phyloP scores from a whole-genome alignment of 37 sponge, comb jelly and placozoan species.

The Ianthella basta region DNA sequence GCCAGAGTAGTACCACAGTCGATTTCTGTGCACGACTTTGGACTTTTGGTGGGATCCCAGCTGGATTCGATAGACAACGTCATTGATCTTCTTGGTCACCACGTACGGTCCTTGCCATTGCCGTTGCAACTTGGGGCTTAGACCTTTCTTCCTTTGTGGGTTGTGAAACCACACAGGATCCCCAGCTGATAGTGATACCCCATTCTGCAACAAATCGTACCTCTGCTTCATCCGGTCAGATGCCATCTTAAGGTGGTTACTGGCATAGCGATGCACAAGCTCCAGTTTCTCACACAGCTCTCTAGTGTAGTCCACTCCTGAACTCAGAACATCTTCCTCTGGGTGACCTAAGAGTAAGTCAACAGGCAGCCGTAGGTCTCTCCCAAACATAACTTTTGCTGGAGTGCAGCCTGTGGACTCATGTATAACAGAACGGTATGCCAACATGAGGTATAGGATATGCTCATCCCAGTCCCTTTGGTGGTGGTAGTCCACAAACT shows the following conservation, averaged over 20 bases:
- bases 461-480: constrained; percentile 37
- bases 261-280: background rate
- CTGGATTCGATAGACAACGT: constrained; percentile 1
- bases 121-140: background rate
- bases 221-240: background rate
- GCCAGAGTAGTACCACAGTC: constrained; percentile 9
- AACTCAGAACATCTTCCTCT: background rate
- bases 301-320: background rate
- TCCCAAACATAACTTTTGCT: constrained; percentile 23
- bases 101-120: constrained; percentile 37
- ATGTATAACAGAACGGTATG: constrained; percentile 29
- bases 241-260: background rate
- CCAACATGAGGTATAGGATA: constrained; percentile 32
- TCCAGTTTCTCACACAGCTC: background rate
- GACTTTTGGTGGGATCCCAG: constrained; percentile 22
- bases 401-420: constrained; percentile 24
- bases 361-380: constrained; percentile 28
- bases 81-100: constrained; percentile 30
- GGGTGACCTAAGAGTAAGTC: constrained; percentile 30
- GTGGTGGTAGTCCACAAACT: constrained; percentile 10
- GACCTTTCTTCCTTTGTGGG: constrained; percentile 6
- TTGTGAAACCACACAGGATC: background rate
- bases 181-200: background rate
- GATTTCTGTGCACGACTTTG: constrained; percentile 27
- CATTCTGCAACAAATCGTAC: background rate